These are phyloP conservation scores for Spea bombifrons DNA, from an alignment of 2,113 vertebrate genomes.

Conservation along the genomic window DNA sequence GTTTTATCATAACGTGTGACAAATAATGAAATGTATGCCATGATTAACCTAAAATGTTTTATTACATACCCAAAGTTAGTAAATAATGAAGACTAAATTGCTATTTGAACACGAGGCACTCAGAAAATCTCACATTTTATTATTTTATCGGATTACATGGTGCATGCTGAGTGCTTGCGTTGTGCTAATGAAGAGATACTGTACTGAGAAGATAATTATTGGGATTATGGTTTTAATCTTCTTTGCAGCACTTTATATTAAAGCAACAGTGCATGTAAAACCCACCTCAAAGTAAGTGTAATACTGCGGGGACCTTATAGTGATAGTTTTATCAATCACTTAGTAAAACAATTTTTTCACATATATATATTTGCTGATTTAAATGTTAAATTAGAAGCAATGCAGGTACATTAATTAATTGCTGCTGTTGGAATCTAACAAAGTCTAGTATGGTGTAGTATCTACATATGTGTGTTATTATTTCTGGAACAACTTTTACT, in stretches of 20 bases:
- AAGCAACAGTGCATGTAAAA: conserved; percentile 40
- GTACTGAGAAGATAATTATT: conserved; percentile 45
- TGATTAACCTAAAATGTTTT: no score
- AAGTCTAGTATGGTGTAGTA: background rate
- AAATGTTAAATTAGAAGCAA: conserved; percentile 5
- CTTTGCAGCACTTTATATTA: conserved; percentile 27
- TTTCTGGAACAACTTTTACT: no score
- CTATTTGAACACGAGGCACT: conserved; percentile 7
- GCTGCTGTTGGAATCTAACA: background rate
- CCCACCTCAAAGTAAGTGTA: conserved; percentile 3
- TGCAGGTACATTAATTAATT: background rate
- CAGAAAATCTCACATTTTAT: conserved; percentile 34
- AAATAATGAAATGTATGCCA: no score
- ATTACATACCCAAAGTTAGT: background rate
- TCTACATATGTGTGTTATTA: no score
- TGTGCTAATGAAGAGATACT: conserved; percentile 43
- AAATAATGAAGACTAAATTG: background rate
- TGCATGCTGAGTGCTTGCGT: conserved; percentile 38
- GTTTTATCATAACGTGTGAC: no score
- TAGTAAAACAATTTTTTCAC: background rate
- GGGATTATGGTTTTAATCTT: conserved; percentile 47
- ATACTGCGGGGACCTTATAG: conserved; percentile 14
- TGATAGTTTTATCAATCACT: conserved; percentile 23
- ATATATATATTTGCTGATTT: background rate
- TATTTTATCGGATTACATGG: conserved; percentile 47